Percentiles rank a stretch among this genome's conserved stretches.
Conservation (phyloP, 2,113 vertebrate genomes). For the Dicerorhinus sumatrensis region DNA sequence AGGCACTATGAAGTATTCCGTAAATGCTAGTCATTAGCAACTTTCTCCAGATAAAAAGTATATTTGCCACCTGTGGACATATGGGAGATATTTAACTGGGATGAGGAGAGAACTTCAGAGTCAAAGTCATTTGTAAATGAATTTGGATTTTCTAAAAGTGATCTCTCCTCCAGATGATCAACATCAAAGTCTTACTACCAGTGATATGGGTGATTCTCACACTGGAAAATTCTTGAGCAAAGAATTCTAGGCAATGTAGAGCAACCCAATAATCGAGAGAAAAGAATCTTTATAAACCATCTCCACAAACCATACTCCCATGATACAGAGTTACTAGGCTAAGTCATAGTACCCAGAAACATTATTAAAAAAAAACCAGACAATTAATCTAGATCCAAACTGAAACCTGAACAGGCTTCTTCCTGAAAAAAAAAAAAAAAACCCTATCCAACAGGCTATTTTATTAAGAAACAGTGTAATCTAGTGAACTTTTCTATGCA, state of each 20-base stretch:
- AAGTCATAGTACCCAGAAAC: background rate
- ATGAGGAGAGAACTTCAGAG: background rate
- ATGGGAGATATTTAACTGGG: background rate
- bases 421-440: background rate
- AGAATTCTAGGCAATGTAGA: conserved; percentile 44
- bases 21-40: background rate
- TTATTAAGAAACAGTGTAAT: background rate
- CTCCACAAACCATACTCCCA: background rate
- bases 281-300: background rate
- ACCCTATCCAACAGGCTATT: background rate
- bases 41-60: background rate
- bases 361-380: background rate
- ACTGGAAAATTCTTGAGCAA: conserved; percentile 35
- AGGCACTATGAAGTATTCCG: background rate
- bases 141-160: conserved; percentile 31
- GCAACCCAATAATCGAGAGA: background rate
- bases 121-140: conserved; percentile 26
- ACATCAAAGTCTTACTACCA: background rate
- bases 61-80: background rate
- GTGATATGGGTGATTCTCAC: background rate
- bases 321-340: background rate
- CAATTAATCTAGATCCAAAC: background rate
- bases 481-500: background rate
- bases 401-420: background rate
- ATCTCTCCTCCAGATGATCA: background rate